Percentiles rank a stretch among this genome's conserved stretches.
These are phyloP conservation scores for Microplitis mediator DNA, from an alignment of 1,140 invertebrate genomes.

Conservation along the genomic window DNA sequence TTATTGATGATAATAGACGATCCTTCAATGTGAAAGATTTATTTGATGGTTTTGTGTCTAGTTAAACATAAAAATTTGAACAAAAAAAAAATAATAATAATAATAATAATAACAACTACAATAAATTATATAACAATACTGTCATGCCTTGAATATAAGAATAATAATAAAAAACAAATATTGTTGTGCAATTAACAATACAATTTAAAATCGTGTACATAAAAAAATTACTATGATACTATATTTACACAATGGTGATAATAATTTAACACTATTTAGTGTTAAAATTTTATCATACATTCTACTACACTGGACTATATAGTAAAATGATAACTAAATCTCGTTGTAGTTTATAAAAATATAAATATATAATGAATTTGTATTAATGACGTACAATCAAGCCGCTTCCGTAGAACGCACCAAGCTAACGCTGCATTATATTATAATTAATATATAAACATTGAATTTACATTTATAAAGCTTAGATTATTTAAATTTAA, in stretches of 20 bases:
- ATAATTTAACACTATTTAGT: too few relatives aligned
- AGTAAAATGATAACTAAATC: too few relatives aligned
- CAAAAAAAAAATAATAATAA: conserved; percentile 47
- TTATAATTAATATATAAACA: conserved; percentile 7
- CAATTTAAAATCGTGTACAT: too few relatives aligned
- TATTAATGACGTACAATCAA: conserved; percentile 78
- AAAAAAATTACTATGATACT: too few relatives aligned
- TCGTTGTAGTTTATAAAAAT: conserved; percentile 7
- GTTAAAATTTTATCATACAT: too few relatives aligned
- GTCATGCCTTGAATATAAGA: background rate
- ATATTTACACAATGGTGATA: too few relatives aligned
- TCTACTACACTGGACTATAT: too few relatives aligned
- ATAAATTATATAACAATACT: too few relatives aligned
- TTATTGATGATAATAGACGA: conserved; percentile 61
- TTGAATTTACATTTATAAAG: conserved; percentile 6
- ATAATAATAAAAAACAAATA: too few relatives aligned
- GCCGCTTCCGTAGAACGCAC: conserved; percentile 86
- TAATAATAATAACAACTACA: conserved; percentile 38
- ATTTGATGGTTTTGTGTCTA: conserved; percentile 57
- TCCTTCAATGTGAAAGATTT: conserved; percentile 59
- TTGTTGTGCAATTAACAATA: too few relatives aligned
- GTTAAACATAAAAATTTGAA: conserved; percentile 26
- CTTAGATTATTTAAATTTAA: too few relatives aligned
- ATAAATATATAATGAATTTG: background rate
- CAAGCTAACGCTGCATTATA: conserved; percentile 80